These are phyloP conservation scores for Tricholauxania praeusta DNA, from an alignment of 2,888 invertebrate genomes.

Conservation along the genomic window DNA sequence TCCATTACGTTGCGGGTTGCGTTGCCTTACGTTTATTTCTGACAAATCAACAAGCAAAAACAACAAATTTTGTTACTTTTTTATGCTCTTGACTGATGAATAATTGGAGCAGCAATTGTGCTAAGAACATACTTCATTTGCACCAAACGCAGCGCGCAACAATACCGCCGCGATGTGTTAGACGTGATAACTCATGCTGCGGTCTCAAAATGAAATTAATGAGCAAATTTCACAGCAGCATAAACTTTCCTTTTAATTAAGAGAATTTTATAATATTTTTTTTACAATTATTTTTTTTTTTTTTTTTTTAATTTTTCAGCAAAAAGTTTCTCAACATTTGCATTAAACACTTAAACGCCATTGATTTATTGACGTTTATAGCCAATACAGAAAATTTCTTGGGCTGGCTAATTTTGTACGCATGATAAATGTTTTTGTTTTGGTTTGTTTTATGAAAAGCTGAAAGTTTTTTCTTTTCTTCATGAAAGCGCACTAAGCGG, in stretches of 20 bases:
- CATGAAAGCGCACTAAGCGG: too few relatives aligned
- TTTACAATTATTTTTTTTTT: not conserved
- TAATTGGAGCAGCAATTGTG: slow-evolving; percentile 1
- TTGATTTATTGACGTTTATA: not conserved
- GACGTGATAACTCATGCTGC: not conserved
- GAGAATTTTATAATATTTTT: not conserved
- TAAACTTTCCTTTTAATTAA: slow-evolving; percentile 1
- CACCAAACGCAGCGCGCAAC: too few relatives aligned
- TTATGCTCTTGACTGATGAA: not conserved
- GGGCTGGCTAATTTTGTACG: not conserved
- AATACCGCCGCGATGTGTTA: not conserved
- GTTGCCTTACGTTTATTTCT: not conserved
- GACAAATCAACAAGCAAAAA: not conserved
- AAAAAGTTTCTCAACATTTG: too few relatives aligned
- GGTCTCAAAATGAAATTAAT: slow-evolving; percentile 9
- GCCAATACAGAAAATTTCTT: not conserved
- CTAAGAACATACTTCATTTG: too few relatives aligned
- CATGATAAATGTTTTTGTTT: too few relatives aligned
- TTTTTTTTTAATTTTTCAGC: too few relatives aligned
- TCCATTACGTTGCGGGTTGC: not conserved
- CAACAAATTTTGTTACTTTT: not conserved
- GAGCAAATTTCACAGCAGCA: not conserved
- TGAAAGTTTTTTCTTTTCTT: too few relatives aligned
- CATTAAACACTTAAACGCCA: too few relatives aligned
- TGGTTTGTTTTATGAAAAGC: too few relatives aligned